These are phyloP conservation scores for Ceriagrion tenellum DNA, from an alignment of 2,888 invertebrate species.

Conservation along the genomic window DNA sequence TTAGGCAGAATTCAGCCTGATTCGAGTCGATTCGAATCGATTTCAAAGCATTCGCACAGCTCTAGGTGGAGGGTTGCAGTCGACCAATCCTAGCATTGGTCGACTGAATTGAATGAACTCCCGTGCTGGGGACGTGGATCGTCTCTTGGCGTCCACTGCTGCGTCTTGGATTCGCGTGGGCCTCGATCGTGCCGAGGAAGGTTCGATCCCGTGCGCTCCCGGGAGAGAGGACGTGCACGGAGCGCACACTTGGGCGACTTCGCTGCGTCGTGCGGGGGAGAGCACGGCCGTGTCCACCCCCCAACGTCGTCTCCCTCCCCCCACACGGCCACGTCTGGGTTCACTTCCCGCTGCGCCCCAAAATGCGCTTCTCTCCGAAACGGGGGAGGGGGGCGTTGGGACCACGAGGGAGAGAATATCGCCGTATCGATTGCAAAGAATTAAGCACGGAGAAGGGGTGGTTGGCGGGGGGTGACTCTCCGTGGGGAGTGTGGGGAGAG, in stretches of 20 bases:
- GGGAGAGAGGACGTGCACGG: background rate
- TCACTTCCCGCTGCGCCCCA: constrained; percentile 31
- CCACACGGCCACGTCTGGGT: background rate
- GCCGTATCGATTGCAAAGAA: constrained; percentile 39
- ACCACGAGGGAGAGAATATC: background rate
- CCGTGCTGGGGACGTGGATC: too few species aligned
- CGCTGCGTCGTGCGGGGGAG: background rate
- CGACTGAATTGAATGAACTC: too few species aligned
- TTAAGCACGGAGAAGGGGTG: constrained; percentile 6
- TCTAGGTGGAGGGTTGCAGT: too few species aligned
- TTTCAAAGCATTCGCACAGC: too few species aligned
- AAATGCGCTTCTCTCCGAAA: background rate
- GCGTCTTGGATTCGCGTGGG: too few species aligned
- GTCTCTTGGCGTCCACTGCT: too few species aligned
- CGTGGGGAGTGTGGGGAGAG: background rate
- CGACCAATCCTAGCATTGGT: too few species aligned
- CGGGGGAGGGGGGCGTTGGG: background rate
- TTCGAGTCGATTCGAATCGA: too few species aligned
- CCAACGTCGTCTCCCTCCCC: background rate
- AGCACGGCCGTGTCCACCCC: background rate
- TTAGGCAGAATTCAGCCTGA: too few species aligned
- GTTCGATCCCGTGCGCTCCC: too few species aligned
- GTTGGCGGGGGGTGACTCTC: background rate
- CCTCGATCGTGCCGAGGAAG: too few species aligned
- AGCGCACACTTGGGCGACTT: background rate